Conservation (phyloP, 2,797 vertebrate genomes). For the Mycteria americana region DNA sequence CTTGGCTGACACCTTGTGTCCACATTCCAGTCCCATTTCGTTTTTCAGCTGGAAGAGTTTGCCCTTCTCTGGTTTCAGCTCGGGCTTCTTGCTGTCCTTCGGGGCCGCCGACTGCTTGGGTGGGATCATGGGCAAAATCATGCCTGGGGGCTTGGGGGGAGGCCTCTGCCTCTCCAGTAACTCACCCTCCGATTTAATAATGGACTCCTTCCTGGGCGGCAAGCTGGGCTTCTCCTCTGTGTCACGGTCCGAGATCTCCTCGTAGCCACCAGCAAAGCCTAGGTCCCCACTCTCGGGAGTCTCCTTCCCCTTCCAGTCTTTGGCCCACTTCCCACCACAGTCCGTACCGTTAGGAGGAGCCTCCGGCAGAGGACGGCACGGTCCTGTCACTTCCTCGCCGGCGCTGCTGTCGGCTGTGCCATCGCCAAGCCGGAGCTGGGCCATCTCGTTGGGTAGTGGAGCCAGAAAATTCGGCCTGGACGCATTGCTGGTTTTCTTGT, state of each 20-base stretch:
- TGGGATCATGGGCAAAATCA: slow-evolving; percentile 83
- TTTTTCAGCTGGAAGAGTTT: slow-evolving; percentile 90
- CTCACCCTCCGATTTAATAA: slow-evolving; percentile 91
- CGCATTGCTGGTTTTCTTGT: slow-evolving; percentile 95
- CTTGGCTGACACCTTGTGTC: slow-evolving; percentile 92
- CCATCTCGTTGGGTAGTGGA: slow-evolving; percentile 89
- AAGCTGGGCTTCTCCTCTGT: slow-evolving; percentile 92
- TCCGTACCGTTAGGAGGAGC: slow-evolving; percentile 82
- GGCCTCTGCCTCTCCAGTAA: slow-evolving; percentile 82
- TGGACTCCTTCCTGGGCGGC: slow-evolving; percentile 92
- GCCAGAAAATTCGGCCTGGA: slow-evolving; percentile 93
- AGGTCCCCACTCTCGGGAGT: slow-evolving; percentile 64
- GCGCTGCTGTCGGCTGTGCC: slow-evolving; percentile 1
- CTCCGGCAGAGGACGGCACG: slow-evolving; percentile 89
- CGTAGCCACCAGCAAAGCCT: slow-evolving; percentile 61
- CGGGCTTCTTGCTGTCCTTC: slow-evolving; percentile 83
- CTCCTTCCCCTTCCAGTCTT: slow-evolving; percentile 88
- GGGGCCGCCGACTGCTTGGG: slow-evolving; percentile 79
- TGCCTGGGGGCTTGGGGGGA: slow-evolving; percentile 87
- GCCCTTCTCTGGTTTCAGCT: slow-evolving; percentile 87
- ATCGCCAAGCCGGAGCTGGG: slow-evolving; percentile 83
- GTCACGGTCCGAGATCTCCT: slow-evolving; percentile 72
- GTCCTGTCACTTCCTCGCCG: slow-evolving; percentile 75
- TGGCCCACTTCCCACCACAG: slow-evolving; percentile 79
- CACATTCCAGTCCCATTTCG: slow-evolving; percentile 96